Conservation (phyloP, 2,797 vertebrate species). For the Leuciscus waleckii region DNA sequence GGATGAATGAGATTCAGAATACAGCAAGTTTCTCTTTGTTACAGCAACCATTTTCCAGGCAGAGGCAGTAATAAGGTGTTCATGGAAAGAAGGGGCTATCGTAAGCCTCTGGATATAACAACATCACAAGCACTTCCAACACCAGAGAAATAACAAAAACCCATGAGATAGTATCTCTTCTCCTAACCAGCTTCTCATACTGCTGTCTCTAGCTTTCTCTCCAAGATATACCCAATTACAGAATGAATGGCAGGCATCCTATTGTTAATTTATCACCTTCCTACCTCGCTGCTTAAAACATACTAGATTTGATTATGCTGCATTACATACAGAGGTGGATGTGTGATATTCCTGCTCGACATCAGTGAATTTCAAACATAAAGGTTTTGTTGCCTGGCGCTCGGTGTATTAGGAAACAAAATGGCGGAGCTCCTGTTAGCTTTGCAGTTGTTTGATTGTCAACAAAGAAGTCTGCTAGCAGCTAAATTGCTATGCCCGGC, state of each 20-base stretch:
- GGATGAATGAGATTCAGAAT: slow-evolving; percentile 19
- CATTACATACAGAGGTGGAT: neutral
- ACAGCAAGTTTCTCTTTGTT: slow-evolving; percentile 41
- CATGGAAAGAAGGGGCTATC: slow-evolving; percentile 43
- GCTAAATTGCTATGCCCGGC: neutral
- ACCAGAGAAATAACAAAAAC: slow-evolving; percentile 72
- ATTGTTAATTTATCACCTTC: slow-evolving; percentile 62
- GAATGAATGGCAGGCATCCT: slow-evolving; percentile 69
- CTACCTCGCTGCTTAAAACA: slow-evolving; percentile 6
- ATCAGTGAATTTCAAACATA: slow-evolving; percentile 4
- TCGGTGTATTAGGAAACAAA: neutral
- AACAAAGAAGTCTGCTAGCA: neutral
- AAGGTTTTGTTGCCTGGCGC: neutral
- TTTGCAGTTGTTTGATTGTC: slow-evolving; percentile 1
- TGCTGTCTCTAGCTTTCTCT: slow-evolving; percentile 69
- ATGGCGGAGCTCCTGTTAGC: neutral
- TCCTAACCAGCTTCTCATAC: slow-evolving; percentile 79
- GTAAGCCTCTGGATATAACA: slow-evolving; percentile 65
- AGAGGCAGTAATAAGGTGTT: slow-evolving; percentile 46
- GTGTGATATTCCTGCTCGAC: neutral
- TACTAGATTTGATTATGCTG: neutral
- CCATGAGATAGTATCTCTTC: slow-evolving; percentile 77
- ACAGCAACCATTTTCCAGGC: slow-evolving; percentile 34
- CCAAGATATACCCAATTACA: slow-evolving; percentile 73
- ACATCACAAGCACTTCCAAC: slow-evolving; percentile 70